These are phyloP conservation scores for Slavum lentiscoides DNA, from an alignment of 2,888 invertebrate genomes.

Conservation along the genomic window DNA sequence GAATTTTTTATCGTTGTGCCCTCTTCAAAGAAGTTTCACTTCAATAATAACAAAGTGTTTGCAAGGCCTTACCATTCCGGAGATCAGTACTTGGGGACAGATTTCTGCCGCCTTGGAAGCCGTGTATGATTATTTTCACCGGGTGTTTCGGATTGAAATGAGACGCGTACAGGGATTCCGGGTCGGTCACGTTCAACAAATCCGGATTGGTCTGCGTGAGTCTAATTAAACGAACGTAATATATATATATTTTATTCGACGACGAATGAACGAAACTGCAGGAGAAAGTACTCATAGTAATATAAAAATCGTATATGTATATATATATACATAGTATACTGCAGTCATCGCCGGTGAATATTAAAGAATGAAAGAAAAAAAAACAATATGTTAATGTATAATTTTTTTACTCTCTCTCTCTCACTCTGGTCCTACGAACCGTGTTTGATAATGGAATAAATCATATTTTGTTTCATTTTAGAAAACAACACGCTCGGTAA, in stretches of 20 bases:
- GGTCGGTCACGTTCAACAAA: constrained; percentile 71
- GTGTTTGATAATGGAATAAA: neutral
- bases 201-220: constrained; percentile 76
- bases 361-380: neutral
- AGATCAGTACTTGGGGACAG: constrained; percentile 83
- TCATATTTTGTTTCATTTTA: too few relatives aligned
- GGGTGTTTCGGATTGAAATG: constrained; percentile 77
- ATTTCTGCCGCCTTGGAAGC: constrained; percentile 84
- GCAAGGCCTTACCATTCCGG: constrained; percentile 64
- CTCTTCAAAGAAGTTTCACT: too few relatives aligned
- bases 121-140: constrained; percentile 87
- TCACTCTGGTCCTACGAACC: too few relatives aligned
- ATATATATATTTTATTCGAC: neutral
- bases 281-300: neutral
- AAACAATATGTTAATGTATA: neutral
- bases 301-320: too few relatives aligned
- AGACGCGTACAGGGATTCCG: constrained; percentile 72
- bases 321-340: too few relatives aligned
- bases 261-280: neutral
- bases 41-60: too few relatives aligned
- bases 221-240: constrained; percentile 60
- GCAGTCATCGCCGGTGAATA: neutral
- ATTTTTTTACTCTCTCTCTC: neutral
- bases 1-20: too few relatives aligned
- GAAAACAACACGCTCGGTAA: too few relatives aligned